Percentiles rank a stretch among this genome's conserved stretches.
Evolutionary conservation across 2,888 invertebrate genomes (phyloP).

Genomic region (Cosmopolites sordidus): DNA sequence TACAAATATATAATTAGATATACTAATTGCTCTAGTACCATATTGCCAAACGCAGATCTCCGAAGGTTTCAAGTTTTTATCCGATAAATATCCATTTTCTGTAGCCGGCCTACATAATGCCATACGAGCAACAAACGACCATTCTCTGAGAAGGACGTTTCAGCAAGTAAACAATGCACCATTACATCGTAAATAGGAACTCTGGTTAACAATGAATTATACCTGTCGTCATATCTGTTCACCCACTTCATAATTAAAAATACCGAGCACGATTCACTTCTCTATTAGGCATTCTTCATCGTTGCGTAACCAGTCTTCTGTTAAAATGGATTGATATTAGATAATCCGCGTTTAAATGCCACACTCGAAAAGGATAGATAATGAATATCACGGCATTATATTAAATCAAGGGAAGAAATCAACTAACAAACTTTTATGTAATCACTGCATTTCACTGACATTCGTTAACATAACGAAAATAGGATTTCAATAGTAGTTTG

Average conservation of each 20-base stretch:
- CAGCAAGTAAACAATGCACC: slow-evolving; percentile 1
- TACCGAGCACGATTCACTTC: neutral
- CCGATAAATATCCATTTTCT: too few species aligned
- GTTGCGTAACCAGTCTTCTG: neutral
- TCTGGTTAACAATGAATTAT: slow-evolving; percentile 1
- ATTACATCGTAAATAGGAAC: neutral
- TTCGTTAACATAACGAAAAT: too few species aligned
- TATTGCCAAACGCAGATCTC: too few species aligned
- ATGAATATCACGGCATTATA: neutral
- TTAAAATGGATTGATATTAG: neutral
- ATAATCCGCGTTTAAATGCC: slow-evolving; percentile 3
- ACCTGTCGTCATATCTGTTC: slow-evolving; percentile 2
- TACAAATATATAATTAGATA: too few species aligned
- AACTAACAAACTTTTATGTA: too few species aligned
- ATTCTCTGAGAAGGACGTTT: neutral
- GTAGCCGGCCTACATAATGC: too few species aligned
- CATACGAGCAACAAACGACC: too few species aligned
- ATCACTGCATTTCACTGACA: too few species aligned
- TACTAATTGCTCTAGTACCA: too few species aligned
- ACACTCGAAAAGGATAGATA: neutral
- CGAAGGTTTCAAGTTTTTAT: too few species aligned
- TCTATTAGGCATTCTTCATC: neutral
- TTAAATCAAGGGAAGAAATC: too few species aligned
- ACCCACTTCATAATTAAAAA: neutral
- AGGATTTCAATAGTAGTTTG: too few species aligned